Evolutionary conservation across 2,888 invertebrate species (phyloP).

Genomic region (Nephrotoma appendiculata): DNA sequence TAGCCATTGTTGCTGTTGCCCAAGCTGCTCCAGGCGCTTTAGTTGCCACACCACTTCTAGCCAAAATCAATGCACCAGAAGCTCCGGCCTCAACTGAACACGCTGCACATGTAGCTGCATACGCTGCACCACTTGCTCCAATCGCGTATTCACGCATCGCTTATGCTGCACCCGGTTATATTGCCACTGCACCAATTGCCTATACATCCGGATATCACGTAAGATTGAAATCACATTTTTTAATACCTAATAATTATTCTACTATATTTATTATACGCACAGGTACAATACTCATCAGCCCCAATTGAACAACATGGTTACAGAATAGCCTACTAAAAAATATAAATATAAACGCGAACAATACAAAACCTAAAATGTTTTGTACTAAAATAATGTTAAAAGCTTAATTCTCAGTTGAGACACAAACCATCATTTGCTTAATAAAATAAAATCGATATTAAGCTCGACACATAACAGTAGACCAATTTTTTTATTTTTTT

Average conservation of each 20-base stretch:
- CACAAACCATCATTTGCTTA: background rate
- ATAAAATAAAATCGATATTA: background rate
- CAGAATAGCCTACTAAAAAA: conserved; percentile 21
- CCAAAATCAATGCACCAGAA: conserved; percentile 15
- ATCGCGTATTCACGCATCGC: conserved; percentile 5
- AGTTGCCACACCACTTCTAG: conserved; percentile 12
- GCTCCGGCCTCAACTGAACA: conserved; percentile 19
- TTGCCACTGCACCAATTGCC: conserved; percentile 9
- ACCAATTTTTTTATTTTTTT: background rate
- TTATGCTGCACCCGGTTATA: background rate
- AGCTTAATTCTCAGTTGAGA: background rate
- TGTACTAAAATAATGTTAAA: background rate
- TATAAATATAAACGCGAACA: background rate
- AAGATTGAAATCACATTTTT: background rate
- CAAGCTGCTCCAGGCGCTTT: conserved; percentile 15
- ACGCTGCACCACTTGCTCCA: conserved; percentile 7
- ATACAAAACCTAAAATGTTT: background rate
- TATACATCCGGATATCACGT: background rate
- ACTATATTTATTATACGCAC: background rate
- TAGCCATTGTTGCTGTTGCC: conserved; percentile 10
- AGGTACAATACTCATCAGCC: conserved; percentile 17
- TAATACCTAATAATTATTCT: background rate
- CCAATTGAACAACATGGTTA: conserved; percentile 28
- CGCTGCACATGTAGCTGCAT: conserved; percentile 17
- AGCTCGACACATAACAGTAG: background rate